Base-by-base conservation (phyloP, 2,797 vertebrate genomes). In the Lepilemur ruficaudatus region DNA sequence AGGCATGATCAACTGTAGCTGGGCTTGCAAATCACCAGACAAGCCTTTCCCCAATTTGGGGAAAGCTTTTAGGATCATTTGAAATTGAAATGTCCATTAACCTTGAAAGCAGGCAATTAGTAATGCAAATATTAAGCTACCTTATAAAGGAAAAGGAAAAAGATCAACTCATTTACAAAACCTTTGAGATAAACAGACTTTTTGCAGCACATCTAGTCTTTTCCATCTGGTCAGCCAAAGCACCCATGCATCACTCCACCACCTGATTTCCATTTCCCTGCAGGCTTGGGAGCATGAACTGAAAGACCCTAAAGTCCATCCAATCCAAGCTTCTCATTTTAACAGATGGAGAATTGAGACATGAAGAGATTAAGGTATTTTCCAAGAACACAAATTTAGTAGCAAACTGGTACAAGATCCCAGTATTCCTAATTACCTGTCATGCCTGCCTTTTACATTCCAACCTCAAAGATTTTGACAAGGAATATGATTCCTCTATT, bases 71-170 rank as follows among this genome's bases (percentile, higher is more conserved):
- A 91, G 72, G 65, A 95, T 23, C 79, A 73, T 95, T 94, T 82
- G 63, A 95, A 96, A 91, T 48, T 46, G 28, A 97, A 94, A 92
- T 91, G 48, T 83, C 88, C 88, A 92, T 81, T 96, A 78, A 93
- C 87, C 72, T 94, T 87, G 83, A 97, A 91, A 92, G 70, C 41
- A 78, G 81, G 76, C 75, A 93, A 95, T 96, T 93, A 95, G 83
- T 86, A 80, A 93, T 91, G 48, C 65, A 97, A 94, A 91, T 78
- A 91, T 25, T 63, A 95, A 91, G 75, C 83, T 57, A 91, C 67
- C 52, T 91, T 76, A 73, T 46, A 84, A 86, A 94, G 75, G 48
- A 93, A 73, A 83, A 35, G 72, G 15, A 55, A 87, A 46, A 96
- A 32, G n/a, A 92, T 35, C 48, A 89, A 78, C 8, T 38, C 28